These are phyloP conservation scores for Adelognathus sp. DNA, from an alignment of 2,888 invertebrate genomes.

Conservation along the genomic window DNA sequence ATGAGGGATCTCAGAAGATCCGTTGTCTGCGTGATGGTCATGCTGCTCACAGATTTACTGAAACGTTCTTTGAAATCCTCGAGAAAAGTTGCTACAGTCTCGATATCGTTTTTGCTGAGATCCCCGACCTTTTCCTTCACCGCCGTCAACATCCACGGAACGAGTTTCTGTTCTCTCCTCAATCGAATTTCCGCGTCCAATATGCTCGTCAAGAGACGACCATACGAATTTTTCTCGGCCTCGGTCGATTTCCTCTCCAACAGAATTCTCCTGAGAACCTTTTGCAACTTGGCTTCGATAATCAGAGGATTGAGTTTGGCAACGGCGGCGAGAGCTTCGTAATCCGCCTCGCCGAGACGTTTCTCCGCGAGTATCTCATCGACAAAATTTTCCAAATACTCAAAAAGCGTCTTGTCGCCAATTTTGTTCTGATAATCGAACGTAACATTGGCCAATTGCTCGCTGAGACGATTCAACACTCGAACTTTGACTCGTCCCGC, in stretches of 20 bases:
- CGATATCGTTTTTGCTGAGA: neutral
- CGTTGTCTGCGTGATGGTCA: conserved; percentile 67
- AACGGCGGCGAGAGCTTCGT: conserved; percentile 66
- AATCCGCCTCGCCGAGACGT: conserved; percentile 61
- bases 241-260: conserved; percentile 54
- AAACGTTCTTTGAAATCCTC: conserved; percentile 65
- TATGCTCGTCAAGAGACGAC: conserved; percentile 66
- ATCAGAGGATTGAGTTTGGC: conserved; percentile 73
- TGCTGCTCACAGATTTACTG: conserved; percentile 58
- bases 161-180: conserved; percentile 73
- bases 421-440: conserved; percentile 72
- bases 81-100: conserved; percentile 59
- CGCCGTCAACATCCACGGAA: conserved; percentile 70
- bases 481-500: conserved; percentile 59
- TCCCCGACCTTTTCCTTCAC: conserved; percentile 59
- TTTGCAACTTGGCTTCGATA: conserved; percentile 69
- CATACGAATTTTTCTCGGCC: conserved; percentile 58
- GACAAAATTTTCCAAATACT: conserved; percentile 68
- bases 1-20: conserved; percentile 70
- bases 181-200: conserved; percentile 70
- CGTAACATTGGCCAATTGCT: conserved; percentile 64
- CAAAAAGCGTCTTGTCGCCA: conserved; percentile 63
- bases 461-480: conserved; percentile 61
- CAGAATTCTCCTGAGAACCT: conserved; percentile 68
- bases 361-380: conserved; percentile 63